phyloP scores from a whole-genome alignment of 2,888 invertebrate genomes.

The Rhopalosiphum nymphaeae region DNA sequence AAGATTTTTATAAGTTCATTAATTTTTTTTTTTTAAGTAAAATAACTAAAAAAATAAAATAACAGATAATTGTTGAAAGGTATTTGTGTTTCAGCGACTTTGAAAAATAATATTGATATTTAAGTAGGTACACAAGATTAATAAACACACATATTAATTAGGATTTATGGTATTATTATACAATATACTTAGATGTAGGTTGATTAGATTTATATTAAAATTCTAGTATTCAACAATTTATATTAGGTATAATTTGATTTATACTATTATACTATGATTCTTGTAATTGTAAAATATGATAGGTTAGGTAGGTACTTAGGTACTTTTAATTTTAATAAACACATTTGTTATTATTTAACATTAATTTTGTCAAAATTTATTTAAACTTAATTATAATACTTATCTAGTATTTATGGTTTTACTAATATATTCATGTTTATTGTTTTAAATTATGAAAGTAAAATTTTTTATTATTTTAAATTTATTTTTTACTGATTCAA shows the following conservation, averaged over 20 bases:
- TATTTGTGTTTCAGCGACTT: conserved; percentile 56
- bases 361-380: not conserved
- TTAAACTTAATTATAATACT: not conserved
- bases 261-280: not conserved
- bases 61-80: not conserved
- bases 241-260: not conserved
- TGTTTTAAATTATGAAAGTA: not conserved
- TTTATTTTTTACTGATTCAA: not conserved
- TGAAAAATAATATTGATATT: conserved; percentile 25
- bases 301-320: not conserved
- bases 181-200: not conserved
- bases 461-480: not conserved
- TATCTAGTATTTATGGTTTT: not conserved
- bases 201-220: not conserved
- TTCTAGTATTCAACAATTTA: not conserved
- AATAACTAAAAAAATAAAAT: not conserved
- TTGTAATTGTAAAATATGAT: not conserved
- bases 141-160: not conserved
- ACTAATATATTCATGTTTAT: no score
- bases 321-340: not conserved
- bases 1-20: not conserved
- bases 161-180: not conserved
- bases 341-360: not conserved
- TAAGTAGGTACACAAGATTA: not conserved
- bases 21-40: not conserved